Base-by-base conservation (phyloP, 2,888 invertebrate genomes). In the Synergus laeviventris region DNA sequence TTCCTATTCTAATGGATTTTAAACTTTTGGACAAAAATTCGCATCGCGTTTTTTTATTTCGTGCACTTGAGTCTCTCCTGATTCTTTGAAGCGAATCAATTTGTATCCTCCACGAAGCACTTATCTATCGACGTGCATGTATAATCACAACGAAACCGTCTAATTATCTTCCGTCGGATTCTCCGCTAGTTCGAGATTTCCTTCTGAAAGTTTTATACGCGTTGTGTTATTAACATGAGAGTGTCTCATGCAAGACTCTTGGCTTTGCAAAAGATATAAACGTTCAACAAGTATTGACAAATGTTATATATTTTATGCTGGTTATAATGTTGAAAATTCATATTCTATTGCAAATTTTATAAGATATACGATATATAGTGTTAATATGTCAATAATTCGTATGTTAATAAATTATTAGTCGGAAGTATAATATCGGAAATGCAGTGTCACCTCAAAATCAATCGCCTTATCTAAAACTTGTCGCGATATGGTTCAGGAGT, bases 21-120 rank as follows among this genome's bases (percentile, higher is more conserved):
- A 73, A 14, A 12, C 21, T 73, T 16, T 18, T 3, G 12, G 54
- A 73, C 56, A 49, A 12, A 39, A 31, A 56, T 16, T 39, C 56
- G 18, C 18, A 31, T 73, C 36, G 14, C 14, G n/a, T 31, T 59
- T 73, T 73, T 39, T 38, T 59, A 56, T 73, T 62, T 31, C 24
- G 24, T n/a, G n/a, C 14, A 66, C 11, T 49, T 70, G n/a, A 42
- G 70, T 70, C 21, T 66, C 42, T 66, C 12, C 42, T 66, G 42
- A 66, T 66, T 70, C 70, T 70, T 70, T 49, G 70, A 70, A 49
- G 31, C 49, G 70, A 45, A 70, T 70, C 70, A 70, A 49, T 70
- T 49, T 70, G 31, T 70, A 45, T 70, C 70, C 49, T 70, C 70
- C 49, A 49, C 70, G 70, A n/a, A 49, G 70, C 70, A 70, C n/a